Evolutionary conservation across 2,888 invertebrate species (phyloP), one percentile per base, ranked within the genome.

Genomic region (Stenchaetothrips biformis): DNA sequence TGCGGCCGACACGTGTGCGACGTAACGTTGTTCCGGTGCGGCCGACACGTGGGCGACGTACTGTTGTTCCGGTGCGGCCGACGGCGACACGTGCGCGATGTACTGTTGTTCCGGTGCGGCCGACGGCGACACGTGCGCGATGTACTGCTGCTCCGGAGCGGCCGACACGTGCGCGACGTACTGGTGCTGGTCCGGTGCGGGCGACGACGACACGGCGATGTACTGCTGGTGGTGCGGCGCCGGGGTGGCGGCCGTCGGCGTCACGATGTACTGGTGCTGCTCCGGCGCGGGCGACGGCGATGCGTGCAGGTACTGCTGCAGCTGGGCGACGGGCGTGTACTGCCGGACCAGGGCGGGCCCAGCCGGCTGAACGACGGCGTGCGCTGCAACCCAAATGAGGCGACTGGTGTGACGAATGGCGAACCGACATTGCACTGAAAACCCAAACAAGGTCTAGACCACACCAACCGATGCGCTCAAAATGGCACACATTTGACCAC

Each of bases 241-340:
- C 9, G 67, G 9, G n/a, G 67, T 25, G 7, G 67, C 9, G 0
- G 67, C 21, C 21, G 67, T 9, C 67, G 21, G 53, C 2, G 11
- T 11, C 13, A 9, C 67, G 67, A 21, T 3, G 67, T n/a, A 67
- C 67, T 67, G 67, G n/a, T 67, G 18, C 21, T 7, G 25, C 25
- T 74, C 67, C 8, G 21, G 67, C 21, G 25, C 3, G 11, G 67
- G 21, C 21, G 67, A 37, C 37, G 37, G 37, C 53, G 53, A 16
- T 2, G 16, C 53, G 53, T 37, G 37, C 37, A 37, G 2, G 37
- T 37, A 37, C 37, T 37, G 37, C 37, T 37, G 37, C 53, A 16
- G 53, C 53, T 67, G 67, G 7, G 67, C 67, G 21, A 67, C 67
- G 67, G 67, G 67, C 21, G 53, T 11, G 67, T 74, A 74, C 67